These are phyloP conservation scores for Zaprionus tsacasi DNA, from an alignment of 1,140 invertebrate species.

Conservation along the genomic window DNA sequence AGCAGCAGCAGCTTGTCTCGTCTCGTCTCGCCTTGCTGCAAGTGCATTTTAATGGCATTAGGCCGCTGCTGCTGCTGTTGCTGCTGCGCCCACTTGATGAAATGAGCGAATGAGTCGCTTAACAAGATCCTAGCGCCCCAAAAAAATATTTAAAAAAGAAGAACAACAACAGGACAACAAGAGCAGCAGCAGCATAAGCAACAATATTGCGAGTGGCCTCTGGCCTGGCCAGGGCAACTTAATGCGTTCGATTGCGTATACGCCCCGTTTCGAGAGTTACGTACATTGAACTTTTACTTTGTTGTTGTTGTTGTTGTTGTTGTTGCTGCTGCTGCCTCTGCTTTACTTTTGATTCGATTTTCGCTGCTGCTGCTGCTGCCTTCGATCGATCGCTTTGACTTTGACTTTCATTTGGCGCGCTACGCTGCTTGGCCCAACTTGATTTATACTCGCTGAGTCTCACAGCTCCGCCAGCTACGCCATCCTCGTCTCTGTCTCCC, in stretches of 20 bases:
- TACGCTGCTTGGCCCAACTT: conserved; percentile 36
- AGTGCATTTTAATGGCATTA: conserved; percentile 82
- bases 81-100: conserved; percentile 42
- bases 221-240: conserved; percentile 48
- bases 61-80: neutral
- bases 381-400: conserved; percentile 68
- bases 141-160: conserved; percentile 18
- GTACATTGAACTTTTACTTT: conserved; percentile 73
- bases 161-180: neutral
- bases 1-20: neutral
- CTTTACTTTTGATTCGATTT: conserved; percentile 77
- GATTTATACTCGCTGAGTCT: conserved; percentile 52
- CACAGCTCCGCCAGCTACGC: neutral
- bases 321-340: conserved; percentile 37
- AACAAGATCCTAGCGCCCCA: conserved; percentile 77
- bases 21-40: conserved; percentile 33
- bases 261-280: conserved; percentile 67
- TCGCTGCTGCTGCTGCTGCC: conserved; percentile 26
- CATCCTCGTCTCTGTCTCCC: too few species aligned
- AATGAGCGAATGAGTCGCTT: conserved; percentile 54
- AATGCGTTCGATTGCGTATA: conserved; percentile 79
- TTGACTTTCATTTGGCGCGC: conserved; percentile 59
- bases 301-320: conserved; percentile 29
- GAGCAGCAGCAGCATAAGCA: conserved; percentile 28
- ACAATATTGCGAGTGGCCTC: conserved; percentile 25